Conservation (phyloP, 2,113 vertebrate species). For the Leucopsar rothschildi region DNA sequence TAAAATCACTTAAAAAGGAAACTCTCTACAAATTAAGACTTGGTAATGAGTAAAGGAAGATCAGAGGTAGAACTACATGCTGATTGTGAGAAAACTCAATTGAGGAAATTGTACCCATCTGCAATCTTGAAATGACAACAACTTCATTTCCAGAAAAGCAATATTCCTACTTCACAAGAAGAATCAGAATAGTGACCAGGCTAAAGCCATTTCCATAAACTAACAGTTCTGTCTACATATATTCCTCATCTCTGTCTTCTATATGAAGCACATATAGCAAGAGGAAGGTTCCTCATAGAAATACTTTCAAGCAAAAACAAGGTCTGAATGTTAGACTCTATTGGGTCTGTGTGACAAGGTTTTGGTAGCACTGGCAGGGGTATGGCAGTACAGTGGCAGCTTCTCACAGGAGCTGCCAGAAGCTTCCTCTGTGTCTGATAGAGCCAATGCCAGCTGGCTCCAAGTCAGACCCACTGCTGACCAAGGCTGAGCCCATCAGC, state of each 20-base stretch:
- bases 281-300: not conserved
- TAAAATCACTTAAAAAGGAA: slow-evolving; percentile 48
- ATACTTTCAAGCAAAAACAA: not conserved
- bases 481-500: not conserved
- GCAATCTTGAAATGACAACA: not conserved
- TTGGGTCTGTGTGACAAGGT: not conserved
- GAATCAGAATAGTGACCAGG: not conserved
- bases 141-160: not conserved
- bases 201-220: not conserved
- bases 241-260: not conserved
- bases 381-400: not conserved
- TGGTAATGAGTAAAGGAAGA: slow-evolving; percentile 2
- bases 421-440: not conserved
- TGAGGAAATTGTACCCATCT: slow-evolving; percentile 22
- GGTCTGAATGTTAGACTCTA: not conserved
- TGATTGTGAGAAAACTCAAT: slow-evolving; percentile 2
- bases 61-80: not conserved
- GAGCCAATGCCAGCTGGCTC: not conserved
- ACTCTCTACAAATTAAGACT: slow-evolving; percentile 20
- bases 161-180: not conserved
- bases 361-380: not conserved
- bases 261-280: not conserved
- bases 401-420: not conserved
- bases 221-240: not conserved
- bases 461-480: not conserved